Evolutionary conservation across 2,113 vertebrate species (phyloP), one percentile per base, ranked within the genome.

Genomic region (Eudyptes chrysolophus): DNA sequence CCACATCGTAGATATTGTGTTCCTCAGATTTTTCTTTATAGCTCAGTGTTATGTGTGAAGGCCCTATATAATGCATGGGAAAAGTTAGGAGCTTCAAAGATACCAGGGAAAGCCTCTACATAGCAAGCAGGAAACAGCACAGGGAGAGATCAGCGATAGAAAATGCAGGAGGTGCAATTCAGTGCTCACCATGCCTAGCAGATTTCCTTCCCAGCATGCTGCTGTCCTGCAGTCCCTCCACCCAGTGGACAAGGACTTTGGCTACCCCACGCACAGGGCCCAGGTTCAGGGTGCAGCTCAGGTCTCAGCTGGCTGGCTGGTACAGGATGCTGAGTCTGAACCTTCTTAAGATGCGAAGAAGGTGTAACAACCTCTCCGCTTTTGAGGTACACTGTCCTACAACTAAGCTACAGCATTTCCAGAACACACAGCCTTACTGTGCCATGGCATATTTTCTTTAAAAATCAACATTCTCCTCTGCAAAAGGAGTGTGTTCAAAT

Each of bases 1-100:
- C 7, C 38, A 48, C 3, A 27, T 12, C 1, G 3, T 4, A 70
- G 25, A 36, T 10, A 36, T 0, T 17, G 3, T 25, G 24, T 8
- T 85, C 6, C 11, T 60, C 17, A 14, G 30, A 46, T 40, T 89
- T 95, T 84, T 58, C 69, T 54, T 19, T 49, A 1, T 44, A 52
- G 17, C 10, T 68, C 18, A 5, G 9, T 30, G 20, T 16, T 42
- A 17, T 3, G 9, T 36, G 5, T 3, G 9, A 34, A 46, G 5
- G 29, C 13, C 12, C 26, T 55, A 8, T 4, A 16, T 38, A 54
- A 48, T 7, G 2, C 17, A 25, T 8, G 25, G 24, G 12, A 30
- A 71, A 68, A 62, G 11, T 18, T 30, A 65, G 3, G 13, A 55
- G 9, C 13, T 64, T 80, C 54, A 55, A 80, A 40, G 15, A 40